phyloP scores from a whole-genome alignment of 2,888 invertebrate genomes.

The Drosophila testacea region DNA sequence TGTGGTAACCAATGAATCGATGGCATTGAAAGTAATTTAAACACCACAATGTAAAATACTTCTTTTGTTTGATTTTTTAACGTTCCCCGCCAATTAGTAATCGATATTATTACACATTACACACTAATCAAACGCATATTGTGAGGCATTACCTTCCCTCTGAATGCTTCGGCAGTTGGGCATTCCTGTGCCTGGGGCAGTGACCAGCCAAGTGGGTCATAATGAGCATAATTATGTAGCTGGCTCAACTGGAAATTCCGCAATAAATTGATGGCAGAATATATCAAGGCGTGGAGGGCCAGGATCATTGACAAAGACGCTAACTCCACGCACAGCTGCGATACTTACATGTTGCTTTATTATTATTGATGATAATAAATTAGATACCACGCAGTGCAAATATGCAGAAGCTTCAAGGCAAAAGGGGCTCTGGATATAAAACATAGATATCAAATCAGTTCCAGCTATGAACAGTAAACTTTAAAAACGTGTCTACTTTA shows the following conservation, averaged over 20 bases:
- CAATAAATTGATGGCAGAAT: slow-evolving; percentile 44
- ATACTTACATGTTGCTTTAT: slow-evolving; percentile 60
- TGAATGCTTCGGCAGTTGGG: slow-evolving; percentile 5
- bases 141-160: slow-evolving; percentile 2
- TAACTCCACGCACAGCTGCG: slow-evolving; percentile 26
- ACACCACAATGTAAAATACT: background rate
- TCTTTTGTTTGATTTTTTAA: background rate
- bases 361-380: slow-evolving; percentile 69
- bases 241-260: slow-evolving; percentile 48
- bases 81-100: no score
- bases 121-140: slow-evolving; percentile 55
- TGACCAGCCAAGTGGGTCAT: slow-evolving; percentile 27
- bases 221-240: slow-evolving; percentile 65
- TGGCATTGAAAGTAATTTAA: slow-evolving; percentile 5
- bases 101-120: background rate
- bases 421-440: no score
- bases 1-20: slow-evolving; percentile 12
- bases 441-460: no score
- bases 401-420: background rate
- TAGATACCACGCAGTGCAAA: slow-evolving; percentile 41
- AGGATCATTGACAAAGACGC: slow-evolving; percentile 22
- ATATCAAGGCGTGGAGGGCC: background rate
- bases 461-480: no score
- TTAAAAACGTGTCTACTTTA: background rate
- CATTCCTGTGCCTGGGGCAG: slow-evolving; percentile 2